Evolutionary conservation across 2,888 invertebrate species (phyloP).

Genomic region (Epinotia ramella): DNA sequence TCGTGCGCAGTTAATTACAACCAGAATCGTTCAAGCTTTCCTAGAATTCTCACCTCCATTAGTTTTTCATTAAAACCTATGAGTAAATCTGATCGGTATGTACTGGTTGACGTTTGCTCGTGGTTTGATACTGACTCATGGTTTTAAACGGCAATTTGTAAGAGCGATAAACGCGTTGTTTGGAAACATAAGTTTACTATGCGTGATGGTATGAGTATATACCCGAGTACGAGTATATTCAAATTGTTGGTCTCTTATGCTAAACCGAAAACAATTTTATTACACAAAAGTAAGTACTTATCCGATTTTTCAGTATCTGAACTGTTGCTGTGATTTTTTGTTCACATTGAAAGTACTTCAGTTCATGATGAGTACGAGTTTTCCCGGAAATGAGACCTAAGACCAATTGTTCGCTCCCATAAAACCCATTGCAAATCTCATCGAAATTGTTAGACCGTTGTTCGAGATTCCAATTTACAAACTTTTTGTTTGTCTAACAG

Average conservation of each 20-base stretch:
- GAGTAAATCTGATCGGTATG: background rate
- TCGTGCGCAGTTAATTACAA: background rate
- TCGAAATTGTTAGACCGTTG: too few relatives aligned
- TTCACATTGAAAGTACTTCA: background rate
- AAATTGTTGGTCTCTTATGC: background rate
- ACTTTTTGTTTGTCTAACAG: too few relatives aligned
- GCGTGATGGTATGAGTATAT: background rate
- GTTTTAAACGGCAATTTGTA: constrained; percentile 31
- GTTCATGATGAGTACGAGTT: too few relatives aligned
- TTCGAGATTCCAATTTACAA: too few relatives aligned
- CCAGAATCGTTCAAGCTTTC: constrained; percentile 14
- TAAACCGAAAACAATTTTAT: background rate
- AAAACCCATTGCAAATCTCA: too few relatives aligned
- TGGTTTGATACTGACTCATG: constrained; percentile 13
- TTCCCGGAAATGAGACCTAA: too few relatives aligned
- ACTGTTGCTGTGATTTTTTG: background rate
- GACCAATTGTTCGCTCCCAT: too few relatives aligned
- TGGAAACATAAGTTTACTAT: background rate
- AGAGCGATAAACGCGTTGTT: constrained; percentile 16
- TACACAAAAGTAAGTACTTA: background rate
- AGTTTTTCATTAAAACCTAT: constrained; percentile 1
- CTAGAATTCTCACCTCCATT: constrained; percentile 7
- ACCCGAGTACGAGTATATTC: background rate
- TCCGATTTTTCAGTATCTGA: background rate
- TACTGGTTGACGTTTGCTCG: background rate